phyloP scores from a whole-genome alignment of 2,888 invertebrate species.

The Cataglyphis altisquamis region DNA sequence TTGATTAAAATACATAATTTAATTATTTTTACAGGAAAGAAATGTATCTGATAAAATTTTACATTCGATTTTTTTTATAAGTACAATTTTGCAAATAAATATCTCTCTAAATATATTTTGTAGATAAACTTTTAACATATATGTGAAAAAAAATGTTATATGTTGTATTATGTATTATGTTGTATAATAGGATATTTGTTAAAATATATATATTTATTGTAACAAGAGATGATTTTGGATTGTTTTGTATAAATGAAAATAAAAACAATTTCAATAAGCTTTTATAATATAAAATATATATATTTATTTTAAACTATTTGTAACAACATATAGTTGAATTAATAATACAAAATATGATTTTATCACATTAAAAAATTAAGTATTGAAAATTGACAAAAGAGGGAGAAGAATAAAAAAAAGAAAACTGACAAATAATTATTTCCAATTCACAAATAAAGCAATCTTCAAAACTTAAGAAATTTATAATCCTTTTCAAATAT shows the following conservation, averaged over 20 bases:
- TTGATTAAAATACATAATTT: slow-evolving; percentile 16
- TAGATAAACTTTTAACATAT: not conserved
- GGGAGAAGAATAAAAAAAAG: not conserved
- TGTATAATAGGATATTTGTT: slow-evolving; percentile 4
- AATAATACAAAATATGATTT: not conserved
- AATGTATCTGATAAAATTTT: slow-evolving; percentile 15
- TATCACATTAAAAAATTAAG: not conserved
- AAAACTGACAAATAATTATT: not conserved
- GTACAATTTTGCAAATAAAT: slow-evolving; percentile 13
- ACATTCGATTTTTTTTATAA: slow-evolving; percentile 8
- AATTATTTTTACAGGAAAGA: not conserved
- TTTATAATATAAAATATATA: not conserved
- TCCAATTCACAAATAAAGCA: not conserved
- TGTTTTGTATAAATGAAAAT: slow-evolving; percentile 11
- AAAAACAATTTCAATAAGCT: not conserved
- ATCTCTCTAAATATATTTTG: not conserved
- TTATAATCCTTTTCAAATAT: not conserved
- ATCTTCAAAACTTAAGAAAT: not conserved
- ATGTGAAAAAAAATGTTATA: not conserved
- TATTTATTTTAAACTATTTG: not conserved
- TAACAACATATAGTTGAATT: not conserved
- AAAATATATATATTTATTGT: not conserved
- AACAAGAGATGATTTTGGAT: not conserved
- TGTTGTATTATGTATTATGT: not conserved
- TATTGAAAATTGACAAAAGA: not conserved